A percentile compares a stretch with the other conserved stretches of the same genome.
Evolutionary conservation across 2,888 invertebrate genomes (phyloP).

Genomic region (Latrodectus elegans): DNA sequence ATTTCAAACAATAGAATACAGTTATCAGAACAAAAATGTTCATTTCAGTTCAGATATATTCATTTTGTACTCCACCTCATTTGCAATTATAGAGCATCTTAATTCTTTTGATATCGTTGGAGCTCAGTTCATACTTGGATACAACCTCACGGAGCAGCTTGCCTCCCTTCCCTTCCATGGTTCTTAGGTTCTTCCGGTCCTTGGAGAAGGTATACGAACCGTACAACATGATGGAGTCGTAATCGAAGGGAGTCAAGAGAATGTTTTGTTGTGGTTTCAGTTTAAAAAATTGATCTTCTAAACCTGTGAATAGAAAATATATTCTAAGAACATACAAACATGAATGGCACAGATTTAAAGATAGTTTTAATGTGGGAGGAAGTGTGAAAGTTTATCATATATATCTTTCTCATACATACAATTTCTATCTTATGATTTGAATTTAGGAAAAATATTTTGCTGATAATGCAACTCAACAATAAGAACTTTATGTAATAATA

Average conservation of each 20-base stretch:
- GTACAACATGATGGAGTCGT: constrained; percentile 76
- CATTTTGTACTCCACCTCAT: neutral
- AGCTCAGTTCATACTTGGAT: constrained; percentile 5
- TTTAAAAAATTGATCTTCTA: constrained; percentile 42
- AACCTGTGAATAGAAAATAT: constrained; percentile 7
- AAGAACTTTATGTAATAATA: too few relatives aligned
- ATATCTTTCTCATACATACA: too few relatives aligned
- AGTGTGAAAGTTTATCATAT: too few relatives aligned
- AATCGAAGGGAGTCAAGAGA: constrained; percentile 73
- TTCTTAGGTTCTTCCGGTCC: constrained; percentile 63
- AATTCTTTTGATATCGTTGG: constrained; percentile 29
- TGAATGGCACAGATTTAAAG: too few relatives aligned
- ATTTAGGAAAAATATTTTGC: too few relatives aligned
- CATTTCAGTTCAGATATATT: too few relatives aligned
- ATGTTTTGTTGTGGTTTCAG: constrained; percentile 30
- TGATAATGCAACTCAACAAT: too few relatives aligned
- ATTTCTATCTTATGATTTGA: too few relatives aligned
- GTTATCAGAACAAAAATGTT: too few relatives aligned
- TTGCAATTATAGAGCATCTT: constrained; percentile 34
- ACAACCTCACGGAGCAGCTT: constrained; percentile 16
- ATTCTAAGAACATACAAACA: too few relatives aligned
- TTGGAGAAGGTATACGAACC: constrained; percentile 76
- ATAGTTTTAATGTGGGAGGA: too few relatives aligned
- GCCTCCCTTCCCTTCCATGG: constrained; percentile 18
- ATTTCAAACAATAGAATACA: too few relatives aligned